A percentile compares a stretch with the other conserved stretches of the same genome.
Evolutionary conservation across 2,113 vertebrate species (phyloP).

Genomic region (Rissa tridactyla): DNA sequence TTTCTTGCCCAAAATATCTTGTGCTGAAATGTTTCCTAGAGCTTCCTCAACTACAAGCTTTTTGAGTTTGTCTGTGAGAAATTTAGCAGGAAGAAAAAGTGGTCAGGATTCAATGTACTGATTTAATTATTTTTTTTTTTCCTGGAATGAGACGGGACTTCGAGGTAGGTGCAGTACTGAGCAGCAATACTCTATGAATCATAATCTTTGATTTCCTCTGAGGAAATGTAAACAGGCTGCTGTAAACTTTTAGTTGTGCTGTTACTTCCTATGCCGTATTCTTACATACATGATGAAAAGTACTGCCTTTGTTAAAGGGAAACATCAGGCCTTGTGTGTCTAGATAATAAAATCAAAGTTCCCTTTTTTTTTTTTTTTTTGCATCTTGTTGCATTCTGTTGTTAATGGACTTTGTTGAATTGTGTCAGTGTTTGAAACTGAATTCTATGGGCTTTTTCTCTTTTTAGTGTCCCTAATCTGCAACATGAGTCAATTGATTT

Average conservation of each 20-base stretch:
- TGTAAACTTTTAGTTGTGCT: not conserved
- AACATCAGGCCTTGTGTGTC: not conserved
- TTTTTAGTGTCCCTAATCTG: not conserved
- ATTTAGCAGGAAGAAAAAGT: not conserved
- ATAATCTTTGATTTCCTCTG: not conserved
- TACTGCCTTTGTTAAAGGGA: not conserved
- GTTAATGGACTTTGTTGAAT: not conserved
- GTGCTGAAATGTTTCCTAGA: not conserved
- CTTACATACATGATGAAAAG: not conserved
- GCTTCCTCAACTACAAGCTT: not conserved
- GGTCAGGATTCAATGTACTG: not conserved
- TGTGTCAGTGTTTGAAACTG: not conserved
- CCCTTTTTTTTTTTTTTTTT: not conserved
- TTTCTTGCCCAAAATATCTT: not conserved
- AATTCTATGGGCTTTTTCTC: not conserved
- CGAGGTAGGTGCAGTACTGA: not conserved
- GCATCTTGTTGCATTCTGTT: not conserved
- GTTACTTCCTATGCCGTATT: not conserved
- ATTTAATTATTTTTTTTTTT: not conserved
- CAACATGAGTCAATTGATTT: not conserved
- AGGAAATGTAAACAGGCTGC: not conserved
- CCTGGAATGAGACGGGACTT: not conserved
- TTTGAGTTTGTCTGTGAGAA: not conserved
- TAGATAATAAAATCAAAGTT: not conserved
- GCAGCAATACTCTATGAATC: not conserved